Conservation (phyloP, 2,113 vertebrate genomes). For the Syngnathus scovelli region DNA sequence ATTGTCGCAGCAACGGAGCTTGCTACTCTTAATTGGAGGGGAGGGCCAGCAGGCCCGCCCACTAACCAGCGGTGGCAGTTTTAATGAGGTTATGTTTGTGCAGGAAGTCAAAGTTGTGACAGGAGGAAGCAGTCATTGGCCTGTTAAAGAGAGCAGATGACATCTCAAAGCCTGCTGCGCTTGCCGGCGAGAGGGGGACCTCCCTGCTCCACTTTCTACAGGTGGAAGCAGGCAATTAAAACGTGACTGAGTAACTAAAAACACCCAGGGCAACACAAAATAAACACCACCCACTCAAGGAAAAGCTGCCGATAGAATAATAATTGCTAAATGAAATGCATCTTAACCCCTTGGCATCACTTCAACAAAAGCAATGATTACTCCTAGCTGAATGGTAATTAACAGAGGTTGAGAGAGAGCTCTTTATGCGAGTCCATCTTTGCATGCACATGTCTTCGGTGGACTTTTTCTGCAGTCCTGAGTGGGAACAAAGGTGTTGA, state of each 20-base stretch:
- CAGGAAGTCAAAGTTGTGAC: slow-evolving; percentile 71
- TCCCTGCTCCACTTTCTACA: slow-evolving; percentile 59
- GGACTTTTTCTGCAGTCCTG: slow-evolving; percentile 11
- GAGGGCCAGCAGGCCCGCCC: slow-evolving; percentile 66
- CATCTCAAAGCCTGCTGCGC: slow-evolving; percentile 66
- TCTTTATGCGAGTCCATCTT: neutral
- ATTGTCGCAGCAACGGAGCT: slow-evolving; percentile 68
- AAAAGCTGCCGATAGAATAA: slow-evolving; percentile 52
- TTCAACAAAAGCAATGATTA: slow-evolving; percentile 44
- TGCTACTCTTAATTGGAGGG: slow-evolving; percentile 72
- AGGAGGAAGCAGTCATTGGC: slow-evolving; percentile 71
- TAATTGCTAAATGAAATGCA: slow-evolving; percentile 48
- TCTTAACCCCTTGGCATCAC: slow-evolving; percentile 46
- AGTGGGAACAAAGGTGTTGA: slow-evolving; percentile 41
- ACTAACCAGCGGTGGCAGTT: slow-evolving; percentile 63
- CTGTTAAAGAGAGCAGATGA: slow-evolving; percentile 63
- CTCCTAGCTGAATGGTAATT: slow-evolving; percentile 42
- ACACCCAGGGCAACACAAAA: slow-evolving; percentile 36
- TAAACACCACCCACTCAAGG: slow-evolving; percentile 50
- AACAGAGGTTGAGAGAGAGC: slow-evolving; percentile 26
- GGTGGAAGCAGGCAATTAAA: slow-evolving; percentile 71
- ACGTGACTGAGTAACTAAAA: slow-evolving; percentile 48
- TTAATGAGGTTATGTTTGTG: slow-evolving; percentile 75
- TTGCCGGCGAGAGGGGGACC: slow-evolving; percentile 56
- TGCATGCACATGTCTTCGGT: neutral